Evolutionary conservation across 2,888 invertebrate species (phyloP), one percentile per base, ranked within the genome.

Genomic region (Orthosia gothica): DNA sequence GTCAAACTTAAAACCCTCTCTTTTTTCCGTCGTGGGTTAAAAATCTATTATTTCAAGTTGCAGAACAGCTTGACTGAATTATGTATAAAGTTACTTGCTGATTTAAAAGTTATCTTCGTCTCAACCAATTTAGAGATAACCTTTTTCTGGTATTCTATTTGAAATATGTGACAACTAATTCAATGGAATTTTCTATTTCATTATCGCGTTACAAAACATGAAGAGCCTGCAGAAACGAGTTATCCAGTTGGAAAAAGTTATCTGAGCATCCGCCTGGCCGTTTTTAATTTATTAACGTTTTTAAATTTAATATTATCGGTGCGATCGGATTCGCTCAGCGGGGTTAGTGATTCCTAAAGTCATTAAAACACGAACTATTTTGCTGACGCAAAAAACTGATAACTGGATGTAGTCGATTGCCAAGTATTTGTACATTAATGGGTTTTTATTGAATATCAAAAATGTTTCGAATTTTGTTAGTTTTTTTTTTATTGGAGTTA

Each of bases 261-360:
- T 55, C 54, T 15, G 26, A 70, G 47, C 26, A 64, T 67, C 54
- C 59, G 55, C 26, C 20, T 40, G 18, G 55, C 58, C 26, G 20
- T 80, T 71, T n/a, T 70, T 65, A 57, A 76, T 67, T 50, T 71
- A 58, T 23, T 69, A 50, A 65, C n/a, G 63, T 59, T 78, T 76
- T 59, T 15, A 73, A 69, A 73, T 76, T 68, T 55, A 49, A 63
- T 65, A 54, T 68, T 45, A 47, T 54, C 40, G 15, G 5, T 20
- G 23, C 15, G 57, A 58, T 77, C 52, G 15, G 50, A 77, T 67
- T 23, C 70, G 63, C 81, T 52, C 74, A 67, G 80, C 76, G 52
- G 80, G 75, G 45, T 47, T 45, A 9, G n/a, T 45, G n/a, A 49
- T 70, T 66, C 50, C 12, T 55, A 58, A 66, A 63, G 62, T 49